These are phyloP conservation scores for Ips nitidus DNA, from an alignment of 1,140 invertebrate species.

Conservation along the genomic window DNA sequence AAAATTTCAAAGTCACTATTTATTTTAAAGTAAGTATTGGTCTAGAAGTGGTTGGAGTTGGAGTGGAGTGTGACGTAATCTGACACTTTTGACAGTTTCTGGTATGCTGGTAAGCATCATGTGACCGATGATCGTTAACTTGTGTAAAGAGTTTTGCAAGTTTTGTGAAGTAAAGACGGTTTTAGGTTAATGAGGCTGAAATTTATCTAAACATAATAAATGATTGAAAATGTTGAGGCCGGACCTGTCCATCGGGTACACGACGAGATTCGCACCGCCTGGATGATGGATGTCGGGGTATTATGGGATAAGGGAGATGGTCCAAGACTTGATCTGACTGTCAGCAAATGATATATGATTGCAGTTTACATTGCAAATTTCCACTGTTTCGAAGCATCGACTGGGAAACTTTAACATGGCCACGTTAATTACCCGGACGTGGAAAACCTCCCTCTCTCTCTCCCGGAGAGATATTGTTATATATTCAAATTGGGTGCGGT, in stretches of 20 bases:
- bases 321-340: slow-evolving; percentile 50
- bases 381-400: slow-evolving; percentile 17
- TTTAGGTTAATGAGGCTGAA: no score
- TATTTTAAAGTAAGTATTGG: no score
- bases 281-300: slow-evolving; percentile 50
- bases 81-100: no score
- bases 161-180: no score
- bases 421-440: slow-evolving; percentile 12
- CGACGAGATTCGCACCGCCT: slow-evolving; percentile 10
- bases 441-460: neutral
- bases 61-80: no score
- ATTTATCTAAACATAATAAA: no score
- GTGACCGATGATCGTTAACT: no score
- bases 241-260: slow-evolving; percentile 2
- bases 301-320: slow-evolving; percentile 49
- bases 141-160: no score
- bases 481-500: neutral
- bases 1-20: no score
- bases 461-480: neutral
- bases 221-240: neutral
- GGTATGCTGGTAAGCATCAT: no score
- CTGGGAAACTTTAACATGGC: slow-evolving; percentile 7
- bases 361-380: slow-evolving; percentile 50
- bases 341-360: slow-evolving; percentile 49
- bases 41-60: no score